phyloP scores from a whole-genome alignment of 2,888 invertebrate species.

The Hoplodrina blanda region DNA sequence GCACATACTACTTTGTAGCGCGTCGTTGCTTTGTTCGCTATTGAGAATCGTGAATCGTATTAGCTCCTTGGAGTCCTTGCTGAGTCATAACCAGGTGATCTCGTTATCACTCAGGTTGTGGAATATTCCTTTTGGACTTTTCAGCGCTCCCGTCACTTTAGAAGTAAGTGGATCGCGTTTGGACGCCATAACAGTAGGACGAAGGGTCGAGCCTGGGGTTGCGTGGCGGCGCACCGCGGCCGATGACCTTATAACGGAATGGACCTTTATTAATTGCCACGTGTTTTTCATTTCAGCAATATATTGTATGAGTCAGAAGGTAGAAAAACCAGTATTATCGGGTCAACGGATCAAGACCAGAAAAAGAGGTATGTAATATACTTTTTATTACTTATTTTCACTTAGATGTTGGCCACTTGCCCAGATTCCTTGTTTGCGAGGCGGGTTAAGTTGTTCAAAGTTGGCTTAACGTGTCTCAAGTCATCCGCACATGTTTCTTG shows the following conservation, averaged over 20 bases:
- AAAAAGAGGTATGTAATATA: constrained; percentile 96
- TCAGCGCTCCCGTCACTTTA: constrained; percentile 69
- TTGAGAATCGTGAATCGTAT: constrained; percentile 60
- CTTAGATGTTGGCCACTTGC: constrained; percentile 52
- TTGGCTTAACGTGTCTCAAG: constrained; percentile 21
- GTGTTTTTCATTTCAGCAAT: constrained; percentile 92
- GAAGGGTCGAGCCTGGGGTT: constrained; percentile 67
- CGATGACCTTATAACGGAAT: constrained; percentile 84
- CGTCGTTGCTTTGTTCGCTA: constrained; percentile 69
- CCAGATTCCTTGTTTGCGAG: constrained; percentile 45
- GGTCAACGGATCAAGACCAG: constrained; percentile 99
- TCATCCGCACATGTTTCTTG: constrained; percentile 37
- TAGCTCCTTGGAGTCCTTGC: constrained; percentile 66
- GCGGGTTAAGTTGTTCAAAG: constrained; percentile 27
- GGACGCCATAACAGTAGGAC: constrained; percentile 76
- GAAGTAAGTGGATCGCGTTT: constrained; percentile 75
- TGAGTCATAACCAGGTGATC: constrained; percentile 74
- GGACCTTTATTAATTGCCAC: constrained; percentile 84
- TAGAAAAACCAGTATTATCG: constrained; percentile 99
- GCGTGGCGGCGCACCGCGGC: constrained; percentile 74
- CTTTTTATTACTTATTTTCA: constrained; percentile 56
- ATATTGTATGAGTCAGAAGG: constrained; percentile 99
- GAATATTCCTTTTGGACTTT: constrained; percentile 67
- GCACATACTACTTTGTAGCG: constrained; percentile 74
- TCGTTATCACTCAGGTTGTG: constrained; percentile 61